Percentiles rank a stretch among this genome's conserved stretches.
phyloP scores from a whole-genome alignment of 2,888 invertebrate species.

The Phengaris alcon region DNA sequence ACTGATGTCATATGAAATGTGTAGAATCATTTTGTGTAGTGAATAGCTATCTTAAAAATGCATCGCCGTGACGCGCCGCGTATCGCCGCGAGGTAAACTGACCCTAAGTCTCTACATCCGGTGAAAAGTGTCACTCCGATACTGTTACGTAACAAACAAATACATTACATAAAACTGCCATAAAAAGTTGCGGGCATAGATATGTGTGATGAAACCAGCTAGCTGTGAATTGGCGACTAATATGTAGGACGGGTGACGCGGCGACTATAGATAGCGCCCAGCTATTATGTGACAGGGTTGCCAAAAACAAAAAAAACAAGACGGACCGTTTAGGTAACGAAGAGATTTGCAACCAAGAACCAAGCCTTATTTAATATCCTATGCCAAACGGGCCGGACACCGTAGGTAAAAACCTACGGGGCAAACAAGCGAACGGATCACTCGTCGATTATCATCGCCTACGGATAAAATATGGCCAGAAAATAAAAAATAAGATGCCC shows the following conservation, averaged over 20 bases:
- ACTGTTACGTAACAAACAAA: neutral
- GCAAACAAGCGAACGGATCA: too few relatives aligned
- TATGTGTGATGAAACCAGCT: slow-evolving; percentile 46
- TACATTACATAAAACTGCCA: neutral
- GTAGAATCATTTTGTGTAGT: too few relatives aligned
- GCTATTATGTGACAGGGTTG: slow-evolving; percentile 20
- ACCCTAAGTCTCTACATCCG: neutral
- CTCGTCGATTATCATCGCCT: too few relatives aligned
- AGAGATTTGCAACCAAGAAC: too few relatives aligned
- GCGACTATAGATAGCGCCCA: slow-evolving; percentile 64
- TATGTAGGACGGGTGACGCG: slow-evolving; percentile 68
- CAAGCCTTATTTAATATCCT: too few relatives aligned
- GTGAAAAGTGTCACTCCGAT: slow-evolving; percentile 10
- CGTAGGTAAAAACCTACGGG: too few relatives aligned
- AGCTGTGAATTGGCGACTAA: slow-evolving; percentile 53
- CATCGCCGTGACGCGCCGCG: neutral
- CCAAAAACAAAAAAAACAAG: too few relatives aligned
- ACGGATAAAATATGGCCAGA: slow-evolving; percentile 24
- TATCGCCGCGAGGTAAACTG: neutral
- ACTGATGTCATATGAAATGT: too few relatives aligned
- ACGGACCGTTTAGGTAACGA: too few relatives aligned
- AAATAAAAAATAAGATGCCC: too few relatives aligned
- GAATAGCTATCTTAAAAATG: too few relatives aligned
- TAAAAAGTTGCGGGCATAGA: slow-evolving; percentile 49
- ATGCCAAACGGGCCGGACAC: too few relatives aligned